Evolutionary conservation across 2,888 invertebrate species (phyloP).

Genomic region (Caenorhabditis macrosperma): DNA sequence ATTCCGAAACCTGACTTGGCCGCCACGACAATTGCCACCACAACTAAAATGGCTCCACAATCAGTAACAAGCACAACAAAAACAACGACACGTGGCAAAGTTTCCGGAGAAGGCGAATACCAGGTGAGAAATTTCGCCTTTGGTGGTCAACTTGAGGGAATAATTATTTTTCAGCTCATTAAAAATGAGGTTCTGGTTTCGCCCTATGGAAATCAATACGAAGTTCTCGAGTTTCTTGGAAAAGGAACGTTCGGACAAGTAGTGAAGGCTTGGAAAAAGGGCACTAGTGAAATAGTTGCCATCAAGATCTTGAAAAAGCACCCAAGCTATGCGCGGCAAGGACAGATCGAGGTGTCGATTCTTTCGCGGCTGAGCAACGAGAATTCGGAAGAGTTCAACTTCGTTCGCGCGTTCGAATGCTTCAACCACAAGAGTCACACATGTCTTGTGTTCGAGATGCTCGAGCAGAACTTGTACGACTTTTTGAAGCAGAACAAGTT

Average conservation of each 20-base stretch:
- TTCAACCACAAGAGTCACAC: constrained; percentile 98
- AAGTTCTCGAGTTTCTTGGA: constrained; percentile 91
- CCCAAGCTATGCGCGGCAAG: constrained; percentile 99
- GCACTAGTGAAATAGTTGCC: constrained; percentile 99
- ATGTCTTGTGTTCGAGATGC: constrained; percentile 94
- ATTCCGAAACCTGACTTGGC: constrained; percentile 25
- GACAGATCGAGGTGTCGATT: constrained; percentile 91
- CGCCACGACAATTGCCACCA: constrained; percentile 8
- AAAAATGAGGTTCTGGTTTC: constrained; percentile 79
- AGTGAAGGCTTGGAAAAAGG: constrained; percentile 99
- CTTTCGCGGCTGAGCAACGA: constrained; percentile 86
- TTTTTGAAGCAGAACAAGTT: constrained; percentile 99
- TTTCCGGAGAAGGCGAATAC: constrained; percentile 77
- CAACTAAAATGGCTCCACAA: constrained; percentile 56
- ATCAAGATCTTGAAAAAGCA: constrained; percentile 99
- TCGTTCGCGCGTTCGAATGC: constrained; percentile 99
- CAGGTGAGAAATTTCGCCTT: constrained; percentile 64
- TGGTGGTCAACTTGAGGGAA: not conserved
- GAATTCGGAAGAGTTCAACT: constrained; percentile 99
- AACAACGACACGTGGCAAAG: constrained; percentile 63
- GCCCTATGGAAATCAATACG: constrained; percentile 79
- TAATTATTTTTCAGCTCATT: constrained; percentile 70
- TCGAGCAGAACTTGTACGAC: constrained; percentile 99
- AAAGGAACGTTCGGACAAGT: constrained; percentile 97
- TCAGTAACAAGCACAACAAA: constrained; percentile 45